These are phyloP conservation scores for Colletes gigas DNA, from an alignment of 1,140 invertebrate species.

Conservation along the genomic window DNA sequence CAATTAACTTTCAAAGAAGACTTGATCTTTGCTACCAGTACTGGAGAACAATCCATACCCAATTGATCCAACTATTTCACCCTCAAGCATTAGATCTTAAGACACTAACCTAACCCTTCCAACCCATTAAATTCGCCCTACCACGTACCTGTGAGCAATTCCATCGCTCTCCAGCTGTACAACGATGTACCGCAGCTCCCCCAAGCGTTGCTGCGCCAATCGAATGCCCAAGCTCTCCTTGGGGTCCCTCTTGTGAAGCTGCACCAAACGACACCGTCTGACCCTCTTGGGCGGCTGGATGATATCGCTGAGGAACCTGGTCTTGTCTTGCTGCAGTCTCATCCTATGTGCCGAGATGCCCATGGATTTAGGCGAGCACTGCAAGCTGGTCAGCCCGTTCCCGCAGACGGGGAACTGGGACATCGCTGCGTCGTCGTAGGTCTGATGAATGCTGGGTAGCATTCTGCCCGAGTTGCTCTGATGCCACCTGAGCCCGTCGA, in stretches of 20 bases:
- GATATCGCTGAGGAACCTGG: conserved; percentile 76
- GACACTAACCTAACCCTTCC: too few relatives aligned
- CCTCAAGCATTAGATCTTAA: too few relatives aligned
- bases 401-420: conserved; percentile 49
- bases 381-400: conserved; percentile 32
- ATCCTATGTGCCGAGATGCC: conserved; percentile 70
- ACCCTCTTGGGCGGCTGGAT: conserved; percentile 75
- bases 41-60: too few relatives aligned
- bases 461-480: conserved; percentile 75
- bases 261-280: conserved; percentile 73
- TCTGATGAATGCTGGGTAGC: conserved; percentile 77
- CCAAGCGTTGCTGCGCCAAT: conserved; percentile 84
- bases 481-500: conserved; percentile 78
- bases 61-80: too few relatives aligned
- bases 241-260: conserved; percentile 82
- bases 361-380: conserved; percentile 22
- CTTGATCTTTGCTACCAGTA: too few relatives aligned
- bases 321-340: conserved; percentile 78
- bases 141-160: conserved; percentile 87
- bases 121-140: not conserved
- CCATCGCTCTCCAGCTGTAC: conserved; percentile 90
- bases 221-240: conserved; percentile 87
- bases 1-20: too few relatives aligned
- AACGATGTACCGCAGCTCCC: conserved; percentile 89
- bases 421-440: conserved; percentile 58